Percentiles rank a stretch among this genome's conserved stretches.
phyloP scores from a whole-genome alignment of 2,113 vertebrate species.

The Perognathus longimembris region DNA sequence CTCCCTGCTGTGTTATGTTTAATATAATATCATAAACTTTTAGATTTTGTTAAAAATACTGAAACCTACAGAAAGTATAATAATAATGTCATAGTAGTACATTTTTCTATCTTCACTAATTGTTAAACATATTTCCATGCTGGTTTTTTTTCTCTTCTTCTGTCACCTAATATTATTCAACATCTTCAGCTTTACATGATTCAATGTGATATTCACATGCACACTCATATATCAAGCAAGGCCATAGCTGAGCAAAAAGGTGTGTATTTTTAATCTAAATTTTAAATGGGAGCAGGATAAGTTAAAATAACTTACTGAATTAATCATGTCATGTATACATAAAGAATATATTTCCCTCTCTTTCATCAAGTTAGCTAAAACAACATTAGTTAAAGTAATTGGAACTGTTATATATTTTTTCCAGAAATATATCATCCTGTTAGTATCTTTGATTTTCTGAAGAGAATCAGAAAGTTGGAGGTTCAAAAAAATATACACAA shows the following conservation, averaged over 20 bases:
- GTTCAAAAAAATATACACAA: not conserved
- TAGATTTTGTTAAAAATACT: not conserved
- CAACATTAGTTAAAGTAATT: not conserved
- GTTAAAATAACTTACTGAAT: not conserved
- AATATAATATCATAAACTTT: not conserved
- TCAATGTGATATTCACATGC: not conserved
- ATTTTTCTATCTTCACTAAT: not conserved
- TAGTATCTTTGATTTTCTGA: slow-evolving; percentile 26
- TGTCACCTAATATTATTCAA: not conserved
- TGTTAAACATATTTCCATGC: not conserved
- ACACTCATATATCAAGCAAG: not conserved
- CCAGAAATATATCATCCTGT: not conserved
- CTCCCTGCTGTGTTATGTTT: not conserved
- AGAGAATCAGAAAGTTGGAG: not conserved
- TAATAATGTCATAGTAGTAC: not conserved
- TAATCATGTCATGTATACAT: not conserved
- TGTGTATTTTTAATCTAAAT: not conserved
- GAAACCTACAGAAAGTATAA: not conserved
- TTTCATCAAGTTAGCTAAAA: not conserved
- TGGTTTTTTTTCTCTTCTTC: not conserved
- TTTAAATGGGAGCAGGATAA: not conserved
- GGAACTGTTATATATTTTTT: not conserved
- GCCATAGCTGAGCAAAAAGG: not conserved
- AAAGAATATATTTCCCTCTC: not conserved
- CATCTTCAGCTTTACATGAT: not conserved